Evolutionary conservation across 2,113 vertebrate genomes (phyloP).

Genomic region (Diadophis punctatus): DNA sequence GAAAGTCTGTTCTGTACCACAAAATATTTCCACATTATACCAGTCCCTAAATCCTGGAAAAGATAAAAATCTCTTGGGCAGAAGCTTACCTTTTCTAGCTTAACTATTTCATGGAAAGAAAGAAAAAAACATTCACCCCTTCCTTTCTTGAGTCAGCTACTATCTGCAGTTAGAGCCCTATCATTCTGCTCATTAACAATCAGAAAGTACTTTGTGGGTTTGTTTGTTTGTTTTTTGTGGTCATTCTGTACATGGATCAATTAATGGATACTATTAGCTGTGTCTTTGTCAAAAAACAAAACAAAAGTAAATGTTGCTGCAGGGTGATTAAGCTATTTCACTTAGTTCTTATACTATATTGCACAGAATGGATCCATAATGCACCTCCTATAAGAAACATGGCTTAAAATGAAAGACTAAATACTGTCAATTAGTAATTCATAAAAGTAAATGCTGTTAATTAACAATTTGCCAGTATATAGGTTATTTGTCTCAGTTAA

Average conservation of each 20-base stretch:
- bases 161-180: background rate
- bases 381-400: background rate
- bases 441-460: background rate
- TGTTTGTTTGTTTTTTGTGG: background rate
- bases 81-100: background rate
- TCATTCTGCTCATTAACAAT: rapidly evolving
- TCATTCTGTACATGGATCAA: background rate
- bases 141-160: background rate
- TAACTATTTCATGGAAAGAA: background rate
- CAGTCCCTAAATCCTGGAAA: background rate
- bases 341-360: background rate
- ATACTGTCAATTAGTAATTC: background rate
- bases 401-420: background rate
- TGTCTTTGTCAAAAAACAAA: background rate
- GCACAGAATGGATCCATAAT: background rate
- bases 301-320: background rate
- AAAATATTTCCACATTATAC: background rate
- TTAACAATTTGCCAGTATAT: background rate
- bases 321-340: background rate
- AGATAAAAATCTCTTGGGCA: background rate
- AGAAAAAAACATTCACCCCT: background rate
- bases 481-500: background rate
- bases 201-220: background rate
- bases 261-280: background rate
- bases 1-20: background rate